Evolutionary conservation across 2,888 invertebrate species (phyloP), one percentile per base, ranked within the genome.

Genomic region (Euphydryas editha): DNA sequence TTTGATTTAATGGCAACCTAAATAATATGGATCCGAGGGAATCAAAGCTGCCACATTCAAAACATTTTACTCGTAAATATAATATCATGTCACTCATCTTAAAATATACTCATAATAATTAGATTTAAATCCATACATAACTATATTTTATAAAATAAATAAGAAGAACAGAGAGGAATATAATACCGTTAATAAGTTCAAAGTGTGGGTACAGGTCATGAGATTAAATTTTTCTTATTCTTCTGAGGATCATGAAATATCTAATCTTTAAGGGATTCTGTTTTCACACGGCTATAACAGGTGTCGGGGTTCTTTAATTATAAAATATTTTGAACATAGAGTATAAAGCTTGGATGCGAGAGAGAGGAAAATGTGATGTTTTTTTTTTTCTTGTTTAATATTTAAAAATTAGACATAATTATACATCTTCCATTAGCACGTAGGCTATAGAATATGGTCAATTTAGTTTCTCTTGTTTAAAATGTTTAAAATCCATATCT

Each of bases 191-290:
- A 62, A 17, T 58, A 64, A 44, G 54, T 58, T 63, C 15, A 46
- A 75, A 74, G 61, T 65, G 73, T 83, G 80, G 83, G 70, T 75
- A 79, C 77, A 77, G 75, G 73, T 65, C 69, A 72, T 76, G 74
- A 81, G 81, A 85, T 86, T 84, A 87, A 82, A 84, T 82, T 83
- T 80, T 85, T 82, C 81, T 81, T 83, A 82, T 81, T 81, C 82
- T 69, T 77, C 78, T 78, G 75, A 75, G 74, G 76, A 79, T 79
- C 74, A 79, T 81, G 78, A 82, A 81, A 79, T 78, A 81, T 76
- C 75, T 69, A 75, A 76, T 77, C 79, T 77, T 73, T 68, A 56
- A 6, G 24, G 77, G 75, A 80, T 81, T 79, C 80, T 79, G 78
- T 78, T 81, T 81, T 81, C 46, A 65, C 59, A 47, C 56, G 46